Percentiles rank a stretch among this genome's conserved stretches.
These are phyloP conservation scores for Oligia fasciuncula DNA, from an alignment of 2,888 invertebrate species.

Conservation along the genomic window DNA sequence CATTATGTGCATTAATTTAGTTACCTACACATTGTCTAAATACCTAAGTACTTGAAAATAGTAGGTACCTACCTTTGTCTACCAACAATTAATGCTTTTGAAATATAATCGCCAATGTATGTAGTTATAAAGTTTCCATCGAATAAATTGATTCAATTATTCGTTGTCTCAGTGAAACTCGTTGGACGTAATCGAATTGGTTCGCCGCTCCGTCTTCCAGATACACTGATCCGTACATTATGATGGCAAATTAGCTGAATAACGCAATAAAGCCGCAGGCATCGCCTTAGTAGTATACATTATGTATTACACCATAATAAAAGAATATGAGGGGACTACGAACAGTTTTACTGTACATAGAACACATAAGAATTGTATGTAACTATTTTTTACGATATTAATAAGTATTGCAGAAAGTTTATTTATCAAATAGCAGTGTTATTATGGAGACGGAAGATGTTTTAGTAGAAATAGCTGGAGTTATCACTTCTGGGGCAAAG, in stretches of 20 bases:
- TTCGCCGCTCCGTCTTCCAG: constrained; percentile 36
- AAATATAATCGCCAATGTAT: constrained; percentile 7
- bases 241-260: constrained; percentile 55
- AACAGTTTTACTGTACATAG: constrained; percentile 33
- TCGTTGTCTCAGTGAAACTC: constrained; percentile 40
- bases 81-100: neutral
- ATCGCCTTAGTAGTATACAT: constrained; percentile 11
- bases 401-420: constrained; percentile 23
- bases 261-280: constrained; percentile 48
- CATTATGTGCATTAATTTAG: too few relatives aligned
- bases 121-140: constrained; percentile 21
- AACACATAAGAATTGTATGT: constrained; percentile 35
- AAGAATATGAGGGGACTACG: constrained; percentile 27
- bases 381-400: constrained; percentile 43
- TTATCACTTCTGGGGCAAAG: constrained; percentile 7
- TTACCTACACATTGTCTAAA: too few relatives aligned
- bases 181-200: constrained; percentile 56
- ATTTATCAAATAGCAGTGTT: constrained; percentile 3
- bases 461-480: neutral
- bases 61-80: neutral
- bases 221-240: constrained; percentile 56
- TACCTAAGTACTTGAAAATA: constrained; percentile 14
- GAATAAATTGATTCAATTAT: constrained; percentile 47
- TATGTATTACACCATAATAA: constrained; percentile 38
- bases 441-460: constrained; percentile 9